phyloP scores from a whole-genome alignment of 2,113 vertebrate species.

The Hiodon tergisus region DNA sequence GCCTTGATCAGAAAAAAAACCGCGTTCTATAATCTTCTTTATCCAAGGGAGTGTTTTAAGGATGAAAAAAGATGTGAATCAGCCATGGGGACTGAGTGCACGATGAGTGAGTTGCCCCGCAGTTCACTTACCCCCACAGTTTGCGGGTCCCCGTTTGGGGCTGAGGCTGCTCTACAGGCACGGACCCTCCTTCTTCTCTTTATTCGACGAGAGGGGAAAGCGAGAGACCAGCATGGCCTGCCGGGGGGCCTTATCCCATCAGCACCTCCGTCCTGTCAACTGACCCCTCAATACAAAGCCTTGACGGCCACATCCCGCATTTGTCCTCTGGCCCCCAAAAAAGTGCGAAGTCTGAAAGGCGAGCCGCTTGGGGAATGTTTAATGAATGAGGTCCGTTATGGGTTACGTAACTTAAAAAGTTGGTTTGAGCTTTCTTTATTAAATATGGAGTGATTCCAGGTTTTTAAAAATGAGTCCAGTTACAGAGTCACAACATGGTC shows the following conservation, averaged over 20 bases:
- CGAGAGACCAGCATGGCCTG: neutral
- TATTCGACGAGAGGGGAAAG: neutral
- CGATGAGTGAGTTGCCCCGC: neutral
- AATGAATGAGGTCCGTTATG: neutral
- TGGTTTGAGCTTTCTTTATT: neutral
- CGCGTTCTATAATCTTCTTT: neutral
- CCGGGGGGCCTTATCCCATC: neutral
- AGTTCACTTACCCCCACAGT: conserved; percentile 1
- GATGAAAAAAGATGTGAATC: neutral
- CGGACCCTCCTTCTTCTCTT: neutral
- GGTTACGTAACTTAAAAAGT: neutral
- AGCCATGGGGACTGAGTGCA: neutral
- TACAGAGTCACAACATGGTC: too few relatives aligned
- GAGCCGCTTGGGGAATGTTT: neutral
- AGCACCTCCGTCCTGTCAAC: too few relatives aligned
- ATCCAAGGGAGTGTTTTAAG: neutral
- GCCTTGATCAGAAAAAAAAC: neutral
- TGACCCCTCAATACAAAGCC: too few relatives aligned
- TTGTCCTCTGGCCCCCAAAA: neutral
- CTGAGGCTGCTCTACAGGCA: too few relatives aligned
- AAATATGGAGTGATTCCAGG: neutral
- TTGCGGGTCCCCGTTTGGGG: neutral
- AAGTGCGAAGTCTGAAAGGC: too few relatives aligned
- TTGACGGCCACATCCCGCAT: neutral
- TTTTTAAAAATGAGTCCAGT: too few relatives aligned